A percentile compares a stretch with the other conserved stretches of the same genome.
Conservation (phyloP, 1,140 invertebrate genomes). For the Lamellibrachia luymesi region DNA sequence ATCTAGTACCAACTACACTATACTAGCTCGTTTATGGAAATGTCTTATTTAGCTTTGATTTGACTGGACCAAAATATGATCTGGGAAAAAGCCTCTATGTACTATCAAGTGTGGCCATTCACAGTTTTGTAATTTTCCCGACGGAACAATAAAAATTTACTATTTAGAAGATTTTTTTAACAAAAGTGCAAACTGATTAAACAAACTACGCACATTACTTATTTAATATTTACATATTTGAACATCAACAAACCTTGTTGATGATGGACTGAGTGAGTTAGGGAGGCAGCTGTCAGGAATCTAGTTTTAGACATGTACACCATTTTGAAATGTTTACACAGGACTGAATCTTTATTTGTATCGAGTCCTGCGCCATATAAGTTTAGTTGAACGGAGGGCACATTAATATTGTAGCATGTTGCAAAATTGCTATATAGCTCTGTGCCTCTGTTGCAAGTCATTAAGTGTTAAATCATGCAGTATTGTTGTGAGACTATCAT, state of each 20-base stretch:
- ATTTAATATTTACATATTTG: background rate
- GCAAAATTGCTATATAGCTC: background rate
- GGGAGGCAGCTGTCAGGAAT: background rate
- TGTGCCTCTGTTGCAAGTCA: background rate
- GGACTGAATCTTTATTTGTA: background rate
- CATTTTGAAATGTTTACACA: background rate
- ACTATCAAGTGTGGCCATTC: no score
- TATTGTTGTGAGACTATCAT: background rate
- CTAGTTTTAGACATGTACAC: background rate
- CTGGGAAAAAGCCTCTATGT: no score
- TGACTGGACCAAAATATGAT: no score
- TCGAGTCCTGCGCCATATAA: background rate
- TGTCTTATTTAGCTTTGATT: background rate
- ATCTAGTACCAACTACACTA: background rate
- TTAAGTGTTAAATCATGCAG: background rate
- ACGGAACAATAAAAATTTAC: no score
- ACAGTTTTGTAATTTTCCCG: no score
- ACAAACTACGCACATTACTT: no score
- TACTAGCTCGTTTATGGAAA: background rate
- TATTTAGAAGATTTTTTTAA: no score
- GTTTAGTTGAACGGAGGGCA: background rate
- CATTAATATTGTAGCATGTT: background rate
- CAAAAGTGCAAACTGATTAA: no score
- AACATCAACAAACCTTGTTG: background rate
- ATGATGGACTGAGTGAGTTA: background rate